phyloP scores from a whole-genome alignment of 1,140 invertebrate species.

The Anagrus nilaparvatae region DNA sequence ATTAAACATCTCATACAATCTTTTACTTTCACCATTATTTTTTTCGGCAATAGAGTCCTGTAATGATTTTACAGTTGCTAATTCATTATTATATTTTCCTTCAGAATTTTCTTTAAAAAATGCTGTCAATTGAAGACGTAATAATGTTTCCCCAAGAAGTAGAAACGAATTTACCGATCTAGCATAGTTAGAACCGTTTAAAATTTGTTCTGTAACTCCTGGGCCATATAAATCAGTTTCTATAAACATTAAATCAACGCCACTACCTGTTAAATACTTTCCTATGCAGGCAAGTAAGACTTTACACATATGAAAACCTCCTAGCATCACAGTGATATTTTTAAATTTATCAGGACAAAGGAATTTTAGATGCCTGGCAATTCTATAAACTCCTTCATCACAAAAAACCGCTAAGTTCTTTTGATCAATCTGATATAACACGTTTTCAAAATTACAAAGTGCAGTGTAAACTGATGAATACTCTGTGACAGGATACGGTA shows the following conservation, averaged over 20 bases:
- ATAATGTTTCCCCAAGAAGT: conserved; percentile 7
- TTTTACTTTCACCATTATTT: background rate
- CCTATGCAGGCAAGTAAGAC: conserved; percentile 4
- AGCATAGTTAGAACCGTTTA: conserved; percentile 12
- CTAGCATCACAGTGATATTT: conserved; percentile 6
- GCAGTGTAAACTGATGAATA: background rate
- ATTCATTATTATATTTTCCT: conserved; percentile 1
- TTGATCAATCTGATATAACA: background rate
- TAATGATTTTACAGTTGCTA: background rate
- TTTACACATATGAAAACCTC: conserved; percentile 14
- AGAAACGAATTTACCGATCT: conserved; percentile 11
- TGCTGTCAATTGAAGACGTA: conserved; percentile 9
- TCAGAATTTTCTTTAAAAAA: too few species aligned
- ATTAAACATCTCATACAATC: background rate
- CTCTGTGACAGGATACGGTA: background rate
- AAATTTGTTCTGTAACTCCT: conserved; percentile 11
- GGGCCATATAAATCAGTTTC: too few species aligned
- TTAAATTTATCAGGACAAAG: background rate
- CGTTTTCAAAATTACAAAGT: conserved; percentile 2
- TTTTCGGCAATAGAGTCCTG: conserved; percentile 1
- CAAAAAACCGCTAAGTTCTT: background rate
- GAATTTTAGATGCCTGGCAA: background rate
- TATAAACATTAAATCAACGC: conserved; percentile 13
- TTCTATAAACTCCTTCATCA: conserved; percentile 3
- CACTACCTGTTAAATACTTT: conserved; percentile 14